Percentiles rank a stretch among this genome's conserved stretches.
These are phyloP conservation scores for Alces alces DNA, from an alignment of 2,113 vertebrate genomes.

Conservation along the genomic window DNA sequence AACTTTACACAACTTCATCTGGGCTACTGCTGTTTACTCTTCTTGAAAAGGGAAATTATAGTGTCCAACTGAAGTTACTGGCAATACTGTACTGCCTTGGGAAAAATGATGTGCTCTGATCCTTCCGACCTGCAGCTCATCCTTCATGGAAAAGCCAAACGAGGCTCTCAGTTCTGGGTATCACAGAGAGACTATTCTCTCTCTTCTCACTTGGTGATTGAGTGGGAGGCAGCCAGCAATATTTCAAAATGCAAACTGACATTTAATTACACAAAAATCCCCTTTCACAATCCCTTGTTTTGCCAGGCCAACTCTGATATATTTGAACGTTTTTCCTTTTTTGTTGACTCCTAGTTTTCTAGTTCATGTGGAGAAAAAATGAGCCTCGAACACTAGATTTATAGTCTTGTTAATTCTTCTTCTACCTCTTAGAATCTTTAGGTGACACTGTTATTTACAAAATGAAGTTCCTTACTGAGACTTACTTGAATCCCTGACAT, in stretches of 20 bases:
- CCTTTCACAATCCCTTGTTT: slow-evolving; percentile 55
- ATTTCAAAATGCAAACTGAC: slow-evolving; percentile 74
- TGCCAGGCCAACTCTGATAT: slow-evolving; percentile 58
- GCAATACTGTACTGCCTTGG: background rate
- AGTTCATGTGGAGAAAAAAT: slow-evolving; percentile 15
- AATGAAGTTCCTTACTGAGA: background rate
- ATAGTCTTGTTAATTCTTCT: background rate
- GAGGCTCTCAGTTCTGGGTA: background rate
- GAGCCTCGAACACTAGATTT: background rate
- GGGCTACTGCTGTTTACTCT: background rate
- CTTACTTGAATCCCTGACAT: background rate
- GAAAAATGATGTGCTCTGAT: background rate
- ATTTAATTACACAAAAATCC: slow-evolving; percentile 74
- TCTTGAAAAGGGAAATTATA: background rate
- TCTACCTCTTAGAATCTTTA: background rate
- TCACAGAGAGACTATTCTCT: slow-evolving; percentile 19
- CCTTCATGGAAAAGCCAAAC: background rate
- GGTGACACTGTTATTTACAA: slow-evolving; percentile 21
- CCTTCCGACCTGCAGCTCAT: background rate
- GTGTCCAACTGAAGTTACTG: background rate
- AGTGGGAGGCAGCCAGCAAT: slow-evolving; percentile 67
- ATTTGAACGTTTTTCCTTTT: slow-evolving; percentile 24
- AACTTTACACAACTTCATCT: background rate
- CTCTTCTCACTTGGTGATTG: slow-evolving; percentile 51
- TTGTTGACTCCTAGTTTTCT: slow-evolving; percentile 43